phyloP scores from a whole-genome alignment of 2,888 invertebrate genomes.

The Leptinotarsa rubiginosa region DNA sequence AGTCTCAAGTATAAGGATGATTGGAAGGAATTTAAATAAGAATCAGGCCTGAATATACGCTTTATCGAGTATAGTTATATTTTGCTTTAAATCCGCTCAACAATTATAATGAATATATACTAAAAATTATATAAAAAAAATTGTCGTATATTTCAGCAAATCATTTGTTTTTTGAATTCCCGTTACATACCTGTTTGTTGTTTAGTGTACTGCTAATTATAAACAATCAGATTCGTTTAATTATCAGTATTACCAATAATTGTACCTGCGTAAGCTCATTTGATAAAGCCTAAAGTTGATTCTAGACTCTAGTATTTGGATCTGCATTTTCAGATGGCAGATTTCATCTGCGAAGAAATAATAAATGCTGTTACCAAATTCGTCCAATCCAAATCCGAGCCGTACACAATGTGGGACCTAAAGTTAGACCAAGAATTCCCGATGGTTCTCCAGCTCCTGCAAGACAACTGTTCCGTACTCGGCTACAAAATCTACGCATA shows the following conservation, averaged over 20 bases:
- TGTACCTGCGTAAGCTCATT: too few species aligned
- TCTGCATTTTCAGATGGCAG: constrained; percentile 67
- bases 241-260: not conserved
- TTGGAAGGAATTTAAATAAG: not conserved
- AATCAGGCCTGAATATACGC: not conserved
- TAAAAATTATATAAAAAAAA: too few species aligned
- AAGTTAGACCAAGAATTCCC: constrained; percentile 68
- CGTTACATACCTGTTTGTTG: too few species aligned
- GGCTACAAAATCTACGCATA: constrained; percentile 71
- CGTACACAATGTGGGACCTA: constrained; percentile 61
- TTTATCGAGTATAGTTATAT: constrained; percentile 20
- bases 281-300: too few species aligned
- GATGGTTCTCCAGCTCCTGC: constrained; percentile 71
- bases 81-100: too few species aligned
- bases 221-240: too few species aligned
- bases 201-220: too few species aligned
- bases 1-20: not conserved
- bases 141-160: too few species aligned
- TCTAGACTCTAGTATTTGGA: not conserved
- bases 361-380: constrained; percentile 70
- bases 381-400: constrained; percentile 61
- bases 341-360: constrained; percentile 75
- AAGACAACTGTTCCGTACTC: constrained; percentile 71
- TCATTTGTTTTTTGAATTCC: too few species aligned
- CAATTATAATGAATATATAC: too few species aligned